Base-by-base conservation (phyloP, 2,888 invertebrate species). In the Seira musarum region DNA sequence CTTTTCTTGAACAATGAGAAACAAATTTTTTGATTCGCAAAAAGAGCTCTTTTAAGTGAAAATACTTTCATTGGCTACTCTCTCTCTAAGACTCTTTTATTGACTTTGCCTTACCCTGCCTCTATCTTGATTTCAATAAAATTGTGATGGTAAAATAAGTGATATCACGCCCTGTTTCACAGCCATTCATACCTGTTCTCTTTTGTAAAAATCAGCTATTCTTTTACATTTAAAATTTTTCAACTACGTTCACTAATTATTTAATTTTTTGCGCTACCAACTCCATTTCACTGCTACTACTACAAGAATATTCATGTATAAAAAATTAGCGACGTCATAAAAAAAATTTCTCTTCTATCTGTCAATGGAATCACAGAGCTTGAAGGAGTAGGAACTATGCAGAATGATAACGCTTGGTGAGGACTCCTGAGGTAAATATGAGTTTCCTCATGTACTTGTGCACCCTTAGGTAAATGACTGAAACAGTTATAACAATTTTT, bases 291-390 rank as follows among this genome's bases (percentile, higher is more conserved):
- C 30, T 30, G 8, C 30, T 30, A 30, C 30, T n/a, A n/a, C n/a
- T n/a, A n/a, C n/a, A n/a, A n/a, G n/a, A n/a, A 30, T 30, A 30
- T 30, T 30, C 30, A 30, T 30, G 30, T 5, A 30, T 2, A 30
- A 30, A 30, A 30, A 30, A 30, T 65, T 65, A 17, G 65, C 65
- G 30, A 40, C 65, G 65, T 65, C 65, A 65, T 65, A 65, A 65
- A 65, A 30, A n/a, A 63, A 65, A 65, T 65, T 65, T 65, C 65
- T 65, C 65, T 30, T 65, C 53, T 53, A 13, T n/a, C 53, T 17
- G 53, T 53, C 53, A 53, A 53, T 53, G 53, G 53, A 53, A 53
- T 53, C 53, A 53, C 15, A n/a, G 17, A 53, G 53, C 53, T 53
- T 53, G 53, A 53, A 53, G 53, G 3, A 30, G 30, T 5, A 30